Conservation (phyloP, 1,140 invertebrate genomes). For the Hyposmocoma kahamanoa region DNA sequence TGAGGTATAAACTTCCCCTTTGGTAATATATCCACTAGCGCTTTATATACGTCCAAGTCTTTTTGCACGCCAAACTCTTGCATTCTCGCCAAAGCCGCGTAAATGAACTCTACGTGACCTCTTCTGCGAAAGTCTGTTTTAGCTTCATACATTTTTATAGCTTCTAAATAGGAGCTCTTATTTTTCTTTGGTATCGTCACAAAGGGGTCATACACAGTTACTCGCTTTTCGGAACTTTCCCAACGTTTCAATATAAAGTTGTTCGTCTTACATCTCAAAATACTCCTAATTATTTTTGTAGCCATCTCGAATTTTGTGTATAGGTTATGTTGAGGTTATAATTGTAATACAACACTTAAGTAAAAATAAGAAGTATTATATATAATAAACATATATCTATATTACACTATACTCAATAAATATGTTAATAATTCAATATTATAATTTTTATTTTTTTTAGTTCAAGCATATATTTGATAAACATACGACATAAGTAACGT, state of each 20-base stretch:
- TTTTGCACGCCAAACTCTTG: constrained; percentile 91
- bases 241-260: constrained; percentile 37
- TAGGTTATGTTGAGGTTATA: not conserved
- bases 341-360: not conserved
- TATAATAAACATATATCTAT: too few relatives aligned
- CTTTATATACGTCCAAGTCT: constrained; percentile 94
- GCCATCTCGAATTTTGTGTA: constrained; percentile 27
- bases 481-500: too few relatives aligned
- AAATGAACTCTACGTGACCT: constrained; percentile 96
- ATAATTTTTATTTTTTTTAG: too few relatives aligned
- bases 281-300: constrained; percentile 39
- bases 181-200: constrained; percentile 77
- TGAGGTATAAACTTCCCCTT: constrained; percentile 91
- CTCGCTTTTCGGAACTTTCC: constrained; percentile 46
- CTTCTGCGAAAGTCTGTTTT: constrained; percentile 75
- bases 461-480: too few relatives aligned
- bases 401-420: too few relatives aligned
- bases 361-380: not conserved
- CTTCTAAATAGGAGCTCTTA: constrained; percentile 83
- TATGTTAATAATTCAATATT: too few relatives aligned
- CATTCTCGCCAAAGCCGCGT: constrained; percentile 90
- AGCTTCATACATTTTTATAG: constrained; percentile 81
- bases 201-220: constrained; percentile 72
- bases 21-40: constrained; percentile 92
- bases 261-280: constrained; percentile 30